Evolutionary conservation across 2,113 vertebrate genomes (phyloP), one percentile per base, ranked within the genome.

Genomic region (Percina caprodes): DNA sequence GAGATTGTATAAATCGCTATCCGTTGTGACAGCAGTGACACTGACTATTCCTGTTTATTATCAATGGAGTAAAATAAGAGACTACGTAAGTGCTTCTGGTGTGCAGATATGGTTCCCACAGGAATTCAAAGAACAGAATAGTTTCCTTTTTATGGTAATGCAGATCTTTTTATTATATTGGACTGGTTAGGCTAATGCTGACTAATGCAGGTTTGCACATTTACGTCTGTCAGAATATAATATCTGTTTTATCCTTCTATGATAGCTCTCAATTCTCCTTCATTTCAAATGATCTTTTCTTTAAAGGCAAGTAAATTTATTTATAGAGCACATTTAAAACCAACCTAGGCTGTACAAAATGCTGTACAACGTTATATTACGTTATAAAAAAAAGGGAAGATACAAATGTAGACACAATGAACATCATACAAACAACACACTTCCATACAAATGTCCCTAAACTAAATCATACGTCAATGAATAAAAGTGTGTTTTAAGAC

Each of bases 11-110:
- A 5, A 79, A 65, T 33, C 52, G 6, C 61, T 55, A 55, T 88
- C 82, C 74, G 48, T 49, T 67, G 48, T 76, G 80, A 77, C 62
- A 84, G 69, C 78, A 24, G 33, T 67, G 60, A 59, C 79, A 85
- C 35, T 60, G 26, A 81, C 75, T 74, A 70, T 56, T 72, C 49
- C 65, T 61, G 62, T 82, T 83, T 76, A 79, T 82, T 81, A 66
- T 54, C 62, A 85, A 54, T 18, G 24, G n/a, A 13, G 21, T 2
- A 15, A 24, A 21, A 62, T 30, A 13, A 3, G 33, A 61, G 39
- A 60, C n/a, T 62, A 12, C 5, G 11, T 33, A 14, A 30, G 23
- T 21, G n/a, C 14, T 15, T 2, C 39, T 15, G 45, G 16, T 48
- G 16, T 77, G 52, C 70, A 16, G 30, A 56, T 7, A 19, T 49